A percentile compares a stretch with the other conserved stretches of the same genome.
These are phyloP conservation scores for Lycocorax pyrrhopterus DNA, from an alignment of 2,113 vertebrate genomes.

Conservation along the genomic window DNA sequence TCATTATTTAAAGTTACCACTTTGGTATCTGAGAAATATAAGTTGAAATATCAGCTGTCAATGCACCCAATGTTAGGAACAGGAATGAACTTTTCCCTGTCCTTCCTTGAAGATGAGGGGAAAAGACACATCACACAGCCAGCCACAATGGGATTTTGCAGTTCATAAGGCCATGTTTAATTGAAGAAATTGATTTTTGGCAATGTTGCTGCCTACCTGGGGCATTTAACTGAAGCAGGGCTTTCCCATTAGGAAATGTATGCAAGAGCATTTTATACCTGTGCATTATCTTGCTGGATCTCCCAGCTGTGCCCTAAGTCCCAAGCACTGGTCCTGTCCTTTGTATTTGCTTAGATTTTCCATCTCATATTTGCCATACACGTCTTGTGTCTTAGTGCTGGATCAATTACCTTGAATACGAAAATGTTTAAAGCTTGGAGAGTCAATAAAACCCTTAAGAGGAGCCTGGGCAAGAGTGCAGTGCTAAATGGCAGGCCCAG, in stretches of 20 bases:
- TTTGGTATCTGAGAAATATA: background rate
- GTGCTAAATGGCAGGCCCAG: background rate
- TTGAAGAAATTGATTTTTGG: background rate
- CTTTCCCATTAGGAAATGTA: background rate
- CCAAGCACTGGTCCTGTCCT: background rate
- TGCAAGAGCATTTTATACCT: background rate
- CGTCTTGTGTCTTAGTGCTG: background rate
- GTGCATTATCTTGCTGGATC: background rate
- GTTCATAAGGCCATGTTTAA: background rate
- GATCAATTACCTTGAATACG: background rate
- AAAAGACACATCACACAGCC: background rate
- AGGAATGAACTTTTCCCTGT: background rate
- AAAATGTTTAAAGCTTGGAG: background rate
- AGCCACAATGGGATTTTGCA: background rate
- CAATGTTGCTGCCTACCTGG: background rate
- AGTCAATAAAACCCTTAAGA: background rate
- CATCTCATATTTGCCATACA: background rate
- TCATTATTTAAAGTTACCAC: background rate
- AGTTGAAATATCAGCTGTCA: background rate
- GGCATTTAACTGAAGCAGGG: background rate
- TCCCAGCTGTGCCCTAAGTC: background rate
- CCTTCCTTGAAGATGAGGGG: background rate
- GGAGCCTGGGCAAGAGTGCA: background rate
- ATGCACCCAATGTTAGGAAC: rapidly evolving
- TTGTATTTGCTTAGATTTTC: background rate